These are phyloP conservation scores for Liodrosophila aerea DNA, from an alignment of 2,888 invertebrate genomes.

Conservation along the genomic window DNA sequence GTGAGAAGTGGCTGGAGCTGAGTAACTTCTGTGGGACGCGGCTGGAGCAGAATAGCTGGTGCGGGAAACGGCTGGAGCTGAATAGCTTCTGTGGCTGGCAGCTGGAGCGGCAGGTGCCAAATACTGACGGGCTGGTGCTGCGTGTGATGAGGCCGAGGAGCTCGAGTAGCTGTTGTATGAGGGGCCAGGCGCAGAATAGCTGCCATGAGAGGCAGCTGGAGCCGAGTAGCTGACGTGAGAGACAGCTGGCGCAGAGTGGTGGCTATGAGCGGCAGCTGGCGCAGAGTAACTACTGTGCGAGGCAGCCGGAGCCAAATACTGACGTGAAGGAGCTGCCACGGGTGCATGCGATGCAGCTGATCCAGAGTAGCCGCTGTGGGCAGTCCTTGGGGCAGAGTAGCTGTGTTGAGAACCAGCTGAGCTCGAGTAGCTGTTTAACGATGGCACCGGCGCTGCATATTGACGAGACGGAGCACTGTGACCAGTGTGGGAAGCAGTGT, in stretches of 20 bases:
- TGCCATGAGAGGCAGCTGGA: background rate
- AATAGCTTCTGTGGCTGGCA: conserved; percentile 25
- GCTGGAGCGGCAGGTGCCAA: conserved; percentile 25
- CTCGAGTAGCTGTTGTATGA: conserved; percentile 24
- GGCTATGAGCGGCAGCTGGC: conserved; percentile 25
- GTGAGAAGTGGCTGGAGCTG: too few relatives aligned
- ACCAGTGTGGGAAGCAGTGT: conserved; percentile 23
- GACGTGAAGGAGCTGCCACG: conserved; percentile 1
- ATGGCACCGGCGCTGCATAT: conserved; percentile 13
- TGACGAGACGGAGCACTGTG: conserved; percentile 41
- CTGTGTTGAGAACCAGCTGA: background rate
- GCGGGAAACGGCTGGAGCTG: too few relatives aligned
- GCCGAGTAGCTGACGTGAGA: conserved; percentile 16
- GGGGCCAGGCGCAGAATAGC: conserved; percentile 7
- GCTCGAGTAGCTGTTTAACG: conserved; percentile 3
- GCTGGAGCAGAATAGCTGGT: conserved; percentile 6
- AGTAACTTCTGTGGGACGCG: background rate
- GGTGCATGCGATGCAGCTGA: background rate
- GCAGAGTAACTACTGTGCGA: conserved; percentile 3
- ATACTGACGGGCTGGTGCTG: conserved; percentile 1
- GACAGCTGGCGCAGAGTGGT: conserved; percentile 34
- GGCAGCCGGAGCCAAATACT: conserved; percentile 2
- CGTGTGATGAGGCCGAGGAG: background rate
- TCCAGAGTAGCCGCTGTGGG: conserved; percentile 1
- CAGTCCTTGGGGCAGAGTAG: conserved; percentile 6